phyloP scores from a whole-genome alignment of 2,888 invertebrate genomes.

The Harpalus rubripes region DNA sequence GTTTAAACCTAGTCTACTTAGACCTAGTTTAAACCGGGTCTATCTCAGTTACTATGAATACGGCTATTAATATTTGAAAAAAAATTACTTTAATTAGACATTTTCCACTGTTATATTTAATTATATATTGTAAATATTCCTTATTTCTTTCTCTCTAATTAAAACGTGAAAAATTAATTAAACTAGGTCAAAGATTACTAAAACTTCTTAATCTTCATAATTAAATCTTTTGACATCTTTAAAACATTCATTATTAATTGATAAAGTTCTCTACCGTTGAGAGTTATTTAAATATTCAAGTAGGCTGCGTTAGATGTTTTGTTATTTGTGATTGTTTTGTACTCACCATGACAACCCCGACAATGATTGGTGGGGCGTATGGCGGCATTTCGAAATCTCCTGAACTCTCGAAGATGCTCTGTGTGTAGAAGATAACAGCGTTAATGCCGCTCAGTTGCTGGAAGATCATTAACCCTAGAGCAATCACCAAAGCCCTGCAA shows the following conservation, averaged over 20 bases:
- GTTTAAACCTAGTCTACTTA: no score
- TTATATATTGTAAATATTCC: neutral
- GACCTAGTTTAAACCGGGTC: no score
- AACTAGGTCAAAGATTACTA: conserved; percentile 33
- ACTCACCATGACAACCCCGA: conserved; percentile 76
- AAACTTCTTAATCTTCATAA: conserved; percentile 35
- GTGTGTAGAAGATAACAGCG: conserved; percentile 75
- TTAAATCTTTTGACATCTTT: conserved; percentile 35
- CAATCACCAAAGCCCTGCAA: conserved; percentile 72
- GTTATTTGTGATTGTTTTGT: conserved; percentile 17
- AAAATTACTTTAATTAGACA: neutral
- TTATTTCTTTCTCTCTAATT: conserved; percentile 17
- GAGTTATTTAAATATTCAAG: neutral
- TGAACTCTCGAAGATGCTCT: conserved; percentile 74
- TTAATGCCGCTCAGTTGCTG: conserved; percentile 76
- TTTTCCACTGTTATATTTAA: neutral
- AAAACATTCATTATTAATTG: conserved; percentile 34
- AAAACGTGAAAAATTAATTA: conserved; percentile 25
- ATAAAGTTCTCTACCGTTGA: conserved; percentile 14
- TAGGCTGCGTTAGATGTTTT: neutral
- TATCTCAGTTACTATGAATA: no score
- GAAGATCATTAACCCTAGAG: conserved; percentile 77
- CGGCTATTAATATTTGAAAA: no score
- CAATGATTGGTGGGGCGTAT: conserved; percentile 75
- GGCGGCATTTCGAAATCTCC: conserved; percentile 72